Percentiles rank a stretch among this genome's conserved stretches.
These are phyloP conservation scores for Drusus annulatus DNA, from an alignment of 1,140 invertebrate genomes.

Conservation along the genomic window DNA sequence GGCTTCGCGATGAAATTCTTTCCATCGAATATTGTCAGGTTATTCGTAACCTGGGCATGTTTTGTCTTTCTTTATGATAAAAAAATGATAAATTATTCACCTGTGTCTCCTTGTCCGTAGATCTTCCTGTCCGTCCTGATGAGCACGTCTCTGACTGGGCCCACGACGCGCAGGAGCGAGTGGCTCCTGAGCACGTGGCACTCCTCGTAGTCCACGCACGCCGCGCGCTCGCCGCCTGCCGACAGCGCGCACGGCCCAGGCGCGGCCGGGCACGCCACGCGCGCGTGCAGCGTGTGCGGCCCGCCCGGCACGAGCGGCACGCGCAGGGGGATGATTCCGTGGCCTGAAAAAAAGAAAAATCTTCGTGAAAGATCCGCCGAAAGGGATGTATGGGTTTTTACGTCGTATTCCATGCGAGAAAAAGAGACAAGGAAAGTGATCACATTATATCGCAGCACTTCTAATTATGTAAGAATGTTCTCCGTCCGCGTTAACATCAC, in stretches of 20 bases:
- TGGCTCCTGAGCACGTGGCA: conserved; percentile 63
- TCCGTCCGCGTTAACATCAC: too few relatives aligned
- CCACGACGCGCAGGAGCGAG: conserved; percentile 72
- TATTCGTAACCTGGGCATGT: too few relatives aligned
- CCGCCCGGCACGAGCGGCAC: conserved; percentile 72
- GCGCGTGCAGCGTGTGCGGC: conserved; percentile 71
- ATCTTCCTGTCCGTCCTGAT: conserved; percentile 73
- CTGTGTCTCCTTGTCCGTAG: conserved; percentile 75
- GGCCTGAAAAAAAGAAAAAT: conserved; percentile 65
- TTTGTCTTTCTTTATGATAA: too few relatives aligned
- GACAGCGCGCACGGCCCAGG: conserved; percentile 20
- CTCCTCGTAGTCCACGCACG: not conserved
- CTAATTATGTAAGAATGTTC: too few relatives aligned
- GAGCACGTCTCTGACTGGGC: conserved; percentile 75
- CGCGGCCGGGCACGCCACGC: conserved; percentile 69
- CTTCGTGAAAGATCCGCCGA: too few relatives aligned
- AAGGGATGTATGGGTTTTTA: too few relatives aligned
- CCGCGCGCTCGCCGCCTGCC: not conserved
- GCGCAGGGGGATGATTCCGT: conserved; percentile 74
- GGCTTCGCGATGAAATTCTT: too few relatives aligned
- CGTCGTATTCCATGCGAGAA: too few relatives aligned
- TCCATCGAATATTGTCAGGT: too few relatives aligned
- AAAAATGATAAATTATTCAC: conserved; percentile 66
- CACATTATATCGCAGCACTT: too few relatives aligned
- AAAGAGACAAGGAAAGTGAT: too few relatives aligned